Base-by-base conservation (phyloP, 1,140 invertebrate genomes). In the Bemisia tabaci region DNA sequence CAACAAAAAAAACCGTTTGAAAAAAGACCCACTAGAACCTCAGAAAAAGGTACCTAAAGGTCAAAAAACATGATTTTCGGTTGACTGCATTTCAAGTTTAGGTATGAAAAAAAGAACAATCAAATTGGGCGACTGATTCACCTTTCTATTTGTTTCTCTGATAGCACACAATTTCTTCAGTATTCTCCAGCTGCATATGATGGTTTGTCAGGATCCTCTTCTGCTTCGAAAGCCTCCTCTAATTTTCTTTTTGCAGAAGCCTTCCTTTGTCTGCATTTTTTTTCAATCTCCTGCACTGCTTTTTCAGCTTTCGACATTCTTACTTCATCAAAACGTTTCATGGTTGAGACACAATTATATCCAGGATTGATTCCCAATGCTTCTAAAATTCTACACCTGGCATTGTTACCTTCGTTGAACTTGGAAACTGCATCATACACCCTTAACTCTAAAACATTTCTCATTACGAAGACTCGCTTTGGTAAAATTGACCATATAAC, bases 241-340 rank as follows among this genome's bases (percentile, higher is more conserved):
- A 33, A 23, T 23, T n/a, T 59, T 23, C 48, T 65, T 23, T 59
- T 65, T 1, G 5, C 22, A 21, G 59, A 11, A 25, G 1, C 59
- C 17, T 22, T 62, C 1, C 9, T 25, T 59, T 65, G 64, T 25
- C 33, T 65, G 25, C 26, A 23, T 59, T 65, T 65, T 64, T 48
- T 33, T 22, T 33, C 25, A 11, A 64, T 1, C 12, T 64, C 24
- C 23, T 22, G 12, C 21, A 65, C 22, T 5, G 64, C 33, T 58
- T 65, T 39, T 27, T 64, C 63, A 64, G 48, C 27, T 65, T 65
- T 58, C 22, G 24, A 1, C 9, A 65, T 22, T 22, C 64, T 21
- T n/a, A 22, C 22, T 5, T 22, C 22, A 65, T 65, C 64, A 12
- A 58, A n/a, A 22, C 1, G 33, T 65, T 65, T 65, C 39, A 59